Evolutionary conservation across 2,113 vertebrate species (phyloP).

Genomic region (Varanus komodoensis): DNA sequence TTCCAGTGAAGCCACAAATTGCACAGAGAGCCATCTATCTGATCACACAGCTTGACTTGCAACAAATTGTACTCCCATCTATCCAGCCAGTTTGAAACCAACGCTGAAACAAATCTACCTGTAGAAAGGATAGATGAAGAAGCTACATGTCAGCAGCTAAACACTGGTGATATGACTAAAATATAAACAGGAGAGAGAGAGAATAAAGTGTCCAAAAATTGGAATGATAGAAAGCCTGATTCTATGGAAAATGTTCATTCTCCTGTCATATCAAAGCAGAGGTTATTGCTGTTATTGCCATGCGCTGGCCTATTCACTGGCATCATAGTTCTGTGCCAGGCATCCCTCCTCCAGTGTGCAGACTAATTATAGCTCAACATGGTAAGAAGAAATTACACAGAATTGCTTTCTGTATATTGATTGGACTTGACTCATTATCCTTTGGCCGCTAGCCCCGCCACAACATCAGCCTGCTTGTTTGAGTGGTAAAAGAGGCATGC

Average conservation of each 20-base stretch:
- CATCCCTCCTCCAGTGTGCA: conserved; percentile 49
- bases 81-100: background rate
- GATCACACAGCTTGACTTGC: background rate
- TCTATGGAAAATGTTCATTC: background rate
- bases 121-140: background rate
- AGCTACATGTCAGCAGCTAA: background rate
- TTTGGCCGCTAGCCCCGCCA: conserved; percentile 73
- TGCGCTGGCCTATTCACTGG: conserved; percentile 40
- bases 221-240: background rate
- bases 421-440: conserved; percentile 49
- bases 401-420: conserved; percentile 69
- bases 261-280: background rate
- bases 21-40: background rate
- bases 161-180: background rate
- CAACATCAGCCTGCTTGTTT: conserved; percentile 73
- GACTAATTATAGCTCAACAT: conserved; percentile 75
- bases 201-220: background rate
- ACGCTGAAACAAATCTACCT: conserved; percentile 15
- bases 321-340: conserved; percentile 53
- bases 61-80: background rate
- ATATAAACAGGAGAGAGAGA: conserved; percentile 13
- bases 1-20: background rate
- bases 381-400: conserved; percentile 60
- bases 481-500: conserved; percentile 68
- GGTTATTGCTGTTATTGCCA: conserved; percentile 28